Evolutionary conservation across 2,888 invertebrate species (phyloP), one percentile per base, ranked within the genome.

Genomic region (Coleophora deauratella): DNA sequence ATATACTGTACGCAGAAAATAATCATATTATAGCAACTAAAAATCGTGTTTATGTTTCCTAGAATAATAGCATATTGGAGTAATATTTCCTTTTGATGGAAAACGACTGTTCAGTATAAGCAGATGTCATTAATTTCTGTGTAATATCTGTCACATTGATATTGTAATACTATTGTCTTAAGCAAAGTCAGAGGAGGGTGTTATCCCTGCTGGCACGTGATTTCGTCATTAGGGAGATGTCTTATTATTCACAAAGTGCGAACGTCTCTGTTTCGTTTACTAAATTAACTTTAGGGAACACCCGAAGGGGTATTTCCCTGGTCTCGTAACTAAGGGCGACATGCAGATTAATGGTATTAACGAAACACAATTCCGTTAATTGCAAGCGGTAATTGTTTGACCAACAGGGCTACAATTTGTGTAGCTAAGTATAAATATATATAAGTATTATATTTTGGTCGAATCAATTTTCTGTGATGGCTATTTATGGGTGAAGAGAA

Each of bases 181-280:
- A 42, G 44, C 40, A 45, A 52, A 52, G 45, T 44, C 53, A 53
- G 49, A 48, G 52, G 49, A 44, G 57, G 49, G 52, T 55, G 52
- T 52, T 53, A 60, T 55, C 62, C 58, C 47, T 41, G 55, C 49
- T 50, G 58, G 57, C 59, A 61, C 59, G 68, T 67, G 71, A 73
- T 67, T 68, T 63, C 62, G 67, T 70, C 73, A 69, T 70, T 59
- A 59, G 71, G 68, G 74, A 72, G 70, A 71, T 70, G 66, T 75
- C 72, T 71, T 70, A 72, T 74, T 75, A 76, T 74, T 71, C 66
- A 63, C 62, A 62, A 66, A 72, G 60, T 62, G 62, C 51, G 57
- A 66, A 73, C 65, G 59, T 66, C 69, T 72, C 67, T 72, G 68
- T 73, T 76, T 70, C 71, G 65, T 67, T 71, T 64, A 62, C 62